Base-by-base conservation (phyloP, 1,140 invertebrate genomes). In the Bombus consobrinus region DNA sequence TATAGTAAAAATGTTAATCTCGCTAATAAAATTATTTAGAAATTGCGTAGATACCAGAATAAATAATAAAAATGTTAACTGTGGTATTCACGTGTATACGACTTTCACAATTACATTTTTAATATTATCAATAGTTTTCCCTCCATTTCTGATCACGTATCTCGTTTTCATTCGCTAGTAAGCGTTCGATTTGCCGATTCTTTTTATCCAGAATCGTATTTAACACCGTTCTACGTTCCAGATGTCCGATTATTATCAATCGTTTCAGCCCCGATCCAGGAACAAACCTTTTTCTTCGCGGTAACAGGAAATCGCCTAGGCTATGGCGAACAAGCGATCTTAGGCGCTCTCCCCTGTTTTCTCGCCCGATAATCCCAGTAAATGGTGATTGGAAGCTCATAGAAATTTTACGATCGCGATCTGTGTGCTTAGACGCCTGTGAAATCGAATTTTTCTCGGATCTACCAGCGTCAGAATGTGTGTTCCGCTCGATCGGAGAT, bases 191-290 rank as follows among this genome's bases (percentile, higher is more conserved):
- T 32, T 18, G 15, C 8, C 64, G 15, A 59, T 47, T 10, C 10
- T 68, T 39, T 74, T 74, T 68, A 4, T 32, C 34, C 43, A 5
- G 4, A 25, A 28, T 22, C 25, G 28, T 71, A 59, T n/a, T 80
- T 80, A 69, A n/a, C 64, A 80, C 77, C 12, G 39, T n/a, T 74
- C 57, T 22, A 4, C 47, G 53, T 74, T 74, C 39, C 25, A 15
- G n/a, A 64, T 47, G 10, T n/a, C 39, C 53, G 47, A 72, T 81
- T 74, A 82, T 82, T 74, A 71, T 39, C 53, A 53, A 74, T 43
- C 71, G 53, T 81, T 81, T 74, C 34, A 81, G 53, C 25, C 28
- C 5, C 68, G 80, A 81, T 81, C 53, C 28, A 12, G 37, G 10
- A 25, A 18, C 12, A 18, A 59, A 28, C 13, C 43, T 53, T 37